Evolutionary conservation across 2,797 vertebrate species (phyloP).

Genomic region (Paguma larvata): DNA sequence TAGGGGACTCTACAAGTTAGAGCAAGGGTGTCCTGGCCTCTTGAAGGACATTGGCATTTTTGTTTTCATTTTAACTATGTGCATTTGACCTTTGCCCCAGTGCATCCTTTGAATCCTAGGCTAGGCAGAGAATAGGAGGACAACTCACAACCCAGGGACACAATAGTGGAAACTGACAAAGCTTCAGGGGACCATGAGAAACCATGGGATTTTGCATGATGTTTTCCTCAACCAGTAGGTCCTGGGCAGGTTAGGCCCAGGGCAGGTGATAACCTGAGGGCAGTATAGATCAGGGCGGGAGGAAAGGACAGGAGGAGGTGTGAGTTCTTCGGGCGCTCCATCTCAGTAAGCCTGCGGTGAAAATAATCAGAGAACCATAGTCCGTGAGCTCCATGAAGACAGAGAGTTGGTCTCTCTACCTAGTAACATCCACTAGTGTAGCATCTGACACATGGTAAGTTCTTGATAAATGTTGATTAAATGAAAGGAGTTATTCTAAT

Average conservation of each 20-base stretch:
- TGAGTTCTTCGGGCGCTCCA: background rate
- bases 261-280: background rate
- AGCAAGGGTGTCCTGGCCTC: background rate
- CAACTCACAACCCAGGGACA: background rate
- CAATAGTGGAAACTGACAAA: background rate
- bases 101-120: background rate
- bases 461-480: background rate
- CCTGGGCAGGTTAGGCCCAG: background rate
- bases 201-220: fast-evolving
- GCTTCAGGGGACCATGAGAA: background rate
- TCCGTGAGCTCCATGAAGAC: background rate
- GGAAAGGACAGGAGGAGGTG: background rate
- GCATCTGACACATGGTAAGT: background rate
- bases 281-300: background rate
- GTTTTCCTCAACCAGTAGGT: background rate
- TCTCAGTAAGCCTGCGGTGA: background rate
- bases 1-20: background rate
- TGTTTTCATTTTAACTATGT: background rate
- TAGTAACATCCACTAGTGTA: background rate
- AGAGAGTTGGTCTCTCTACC: background rate
- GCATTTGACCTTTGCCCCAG: background rate
- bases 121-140: background rate
- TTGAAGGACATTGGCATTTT: background rate
- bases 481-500: background rate
- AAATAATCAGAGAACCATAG: background rate